Conservation (phyloP, 2,888 invertebrate species). For the Agrotis exclamationis region DNA sequence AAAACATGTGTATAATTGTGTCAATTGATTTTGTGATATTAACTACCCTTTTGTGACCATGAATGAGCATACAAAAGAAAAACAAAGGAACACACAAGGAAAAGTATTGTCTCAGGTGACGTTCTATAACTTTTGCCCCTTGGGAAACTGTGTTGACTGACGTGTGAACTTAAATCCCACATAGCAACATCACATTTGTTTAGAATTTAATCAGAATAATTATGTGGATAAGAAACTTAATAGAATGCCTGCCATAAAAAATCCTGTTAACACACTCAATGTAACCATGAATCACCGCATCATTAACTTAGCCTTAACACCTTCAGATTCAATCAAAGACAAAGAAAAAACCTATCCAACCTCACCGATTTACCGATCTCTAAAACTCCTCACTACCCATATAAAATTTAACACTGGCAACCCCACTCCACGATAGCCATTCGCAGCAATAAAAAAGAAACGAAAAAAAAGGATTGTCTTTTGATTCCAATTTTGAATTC, state of each 20-base stretch:
- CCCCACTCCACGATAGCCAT: constrained; percentile 80
- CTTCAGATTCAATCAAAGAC: constrained; percentile 46
- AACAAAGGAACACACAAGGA: background rate
- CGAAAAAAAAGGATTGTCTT: constrained; percentile 87
- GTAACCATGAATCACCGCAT: constrained; percentile 5
- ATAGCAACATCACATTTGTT: background rate
- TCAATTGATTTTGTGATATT: too few species aligned
- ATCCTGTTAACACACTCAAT: background rate
- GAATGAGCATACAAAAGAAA: too few species aligned
- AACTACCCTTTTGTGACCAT: too few species aligned
- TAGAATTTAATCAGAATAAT: background rate
- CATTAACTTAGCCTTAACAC: constrained; percentile 38
- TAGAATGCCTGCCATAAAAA: background rate
- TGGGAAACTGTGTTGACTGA: too few species aligned
- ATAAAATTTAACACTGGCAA: constrained; percentile 85
- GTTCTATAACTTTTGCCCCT: background rate
- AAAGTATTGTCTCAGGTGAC: background rate
- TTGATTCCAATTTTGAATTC: constrained; percentile 90
- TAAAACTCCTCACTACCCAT: constrained; percentile 75
- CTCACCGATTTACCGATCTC: constrained; percentile 65
- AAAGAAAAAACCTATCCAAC: constrained; percentile 45
- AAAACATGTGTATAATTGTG: too few species aligned
- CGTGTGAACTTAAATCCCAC: background rate
- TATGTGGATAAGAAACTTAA: background rate
- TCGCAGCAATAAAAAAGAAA: constrained; percentile 83